phyloP scores from a whole-genome alignment of 1,140 invertebrate genomes.

The Scaptomyza montana region DNA sequence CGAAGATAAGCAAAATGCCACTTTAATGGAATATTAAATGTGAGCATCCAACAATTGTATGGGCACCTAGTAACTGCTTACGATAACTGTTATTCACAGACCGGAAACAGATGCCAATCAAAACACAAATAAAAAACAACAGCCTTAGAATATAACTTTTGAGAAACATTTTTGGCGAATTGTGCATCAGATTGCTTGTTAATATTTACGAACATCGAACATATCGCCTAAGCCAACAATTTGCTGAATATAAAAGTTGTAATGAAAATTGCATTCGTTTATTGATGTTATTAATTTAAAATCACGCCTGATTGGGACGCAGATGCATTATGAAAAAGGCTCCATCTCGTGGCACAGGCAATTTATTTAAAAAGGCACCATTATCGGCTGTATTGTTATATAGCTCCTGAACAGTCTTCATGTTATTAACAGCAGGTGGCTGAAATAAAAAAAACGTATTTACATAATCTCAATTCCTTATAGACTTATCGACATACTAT shows the following conservation, averaged over 20 bases:
- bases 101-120: conserved; percentile 52
- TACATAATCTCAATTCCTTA: neutral
- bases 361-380: neutral
- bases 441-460: neutral
- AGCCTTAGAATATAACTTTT: conserved; percentile 17
- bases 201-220: conserved; percentile 45
- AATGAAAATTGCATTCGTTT: neutral
- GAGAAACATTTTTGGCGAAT: conserved; percentile 15
- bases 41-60: neutral
- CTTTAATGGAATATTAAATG: conserved; percentile 43
- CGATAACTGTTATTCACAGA: conserved; percentile 2
- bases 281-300: neutral
- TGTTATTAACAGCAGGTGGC: neutral
- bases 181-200: conserved; percentile 46
- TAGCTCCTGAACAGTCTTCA: neutral
- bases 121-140: conserved; percentile 19
- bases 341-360: conserved; percentile 9
- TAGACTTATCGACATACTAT: neutral
- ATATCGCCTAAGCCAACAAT: neutral
- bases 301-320: neutral
- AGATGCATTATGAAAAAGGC: conserved; percentile 12
- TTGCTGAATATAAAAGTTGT: neutral
- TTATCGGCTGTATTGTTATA: neutral
- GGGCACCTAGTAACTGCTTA: conserved; percentile 37
- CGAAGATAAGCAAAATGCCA: conserved; percentile 36